Percentiles rank a stretch among this genome's conserved stretches.
Conservation (phyloP, 2,888 invertebrate species). For the Apeira syringaria region DNA sequence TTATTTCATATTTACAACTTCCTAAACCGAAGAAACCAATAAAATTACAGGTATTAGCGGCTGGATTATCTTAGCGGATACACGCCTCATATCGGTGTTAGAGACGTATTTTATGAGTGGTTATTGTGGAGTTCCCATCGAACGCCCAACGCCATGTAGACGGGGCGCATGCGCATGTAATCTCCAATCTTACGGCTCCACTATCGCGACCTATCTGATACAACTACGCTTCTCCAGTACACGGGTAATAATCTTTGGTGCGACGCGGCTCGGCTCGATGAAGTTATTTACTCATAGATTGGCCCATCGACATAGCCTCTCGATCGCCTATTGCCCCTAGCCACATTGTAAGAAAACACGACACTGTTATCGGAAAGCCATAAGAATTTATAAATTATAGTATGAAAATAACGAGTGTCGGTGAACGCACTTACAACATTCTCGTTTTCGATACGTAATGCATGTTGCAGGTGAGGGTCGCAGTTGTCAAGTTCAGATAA, state of each 20-base stretch:
- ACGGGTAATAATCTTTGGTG: constrained; percentile 56
- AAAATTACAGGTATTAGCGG: constrained; percentile 45
- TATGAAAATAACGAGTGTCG: neutral
- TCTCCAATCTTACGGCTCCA: constrained; percentile 47
- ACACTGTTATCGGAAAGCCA: constrained; percentile 3
- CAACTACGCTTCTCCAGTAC: constrained; percentile 45
- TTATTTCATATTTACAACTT: constrained; percentile 45
- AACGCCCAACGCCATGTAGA: constrained; percentile 35
- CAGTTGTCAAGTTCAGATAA: constrained; percentile 52
- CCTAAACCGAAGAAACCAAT: constrained; percentile 44
- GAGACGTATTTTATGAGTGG: constrained; percentile 56
- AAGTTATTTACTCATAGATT: constrained; percentile 56
- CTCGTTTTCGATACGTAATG: constrained; percentile 24
- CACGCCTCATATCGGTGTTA: constrained; percentile 45
- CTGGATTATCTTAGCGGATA: constrained; percentile 56
- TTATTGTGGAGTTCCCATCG: constrained; percentile 57
- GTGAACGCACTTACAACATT: neutral
- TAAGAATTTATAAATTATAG: neutral
- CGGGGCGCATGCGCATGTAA: constrained; percentile 48
- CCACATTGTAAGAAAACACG: constrained; percentile 29
- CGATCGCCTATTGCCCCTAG: constrained; percentile 21
- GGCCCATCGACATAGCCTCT: constrained; percentile 37
- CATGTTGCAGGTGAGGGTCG: constrained; percentile 52
- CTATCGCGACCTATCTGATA: constrained; percentile 53
- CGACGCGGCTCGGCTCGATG: constrained; percentile 40